Evolutionary conservation across 2,888 invertebrate species (phyloP).

Genomic region (Seira ritae): DNA sequence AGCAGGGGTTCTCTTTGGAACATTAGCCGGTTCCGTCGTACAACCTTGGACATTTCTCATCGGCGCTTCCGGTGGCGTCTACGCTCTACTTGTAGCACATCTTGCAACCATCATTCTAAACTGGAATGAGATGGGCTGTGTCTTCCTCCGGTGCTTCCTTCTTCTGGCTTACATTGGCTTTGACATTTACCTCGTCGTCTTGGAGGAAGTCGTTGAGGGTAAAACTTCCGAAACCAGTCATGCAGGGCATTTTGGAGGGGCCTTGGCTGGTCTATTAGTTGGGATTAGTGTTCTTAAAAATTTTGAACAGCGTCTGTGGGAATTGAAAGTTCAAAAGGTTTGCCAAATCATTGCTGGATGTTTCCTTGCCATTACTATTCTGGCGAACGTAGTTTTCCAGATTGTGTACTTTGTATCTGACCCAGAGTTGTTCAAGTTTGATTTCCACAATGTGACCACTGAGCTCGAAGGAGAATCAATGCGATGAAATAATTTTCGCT

Average conservation of each 20-base stretch:
- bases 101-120: constrained; percentile 86
- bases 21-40: constrained; percentile 85
- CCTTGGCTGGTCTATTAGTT: constrained; percentile 41
- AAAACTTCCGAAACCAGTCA: constrained; percentile 35
- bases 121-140: constrained; percentile 57
- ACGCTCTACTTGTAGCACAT: constrained; percentile 90
- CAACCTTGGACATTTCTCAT: constrained; percentile 86
- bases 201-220: constrained; percentile 35
- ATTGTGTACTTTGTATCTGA: constrained; percentile 30
- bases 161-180: constrained; percentile 40
- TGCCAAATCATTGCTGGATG: constrained; percentile 29
- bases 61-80: constrained; percentile 94
- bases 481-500: no score
- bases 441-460: no score
- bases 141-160: constrained; percentile 43
- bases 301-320: constrained; percentile 45
- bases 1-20: constrained; percentile 73
- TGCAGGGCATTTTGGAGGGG: constrained; percentile 51
- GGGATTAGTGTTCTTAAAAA: constrained; percentile 44
- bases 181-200: constrained; percentile 32
- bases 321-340: constrained; percentile 35
- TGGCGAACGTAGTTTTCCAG: constrained; percentile 45
- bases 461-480: no score
- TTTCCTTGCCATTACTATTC: constrained; percentile 12
- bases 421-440: background rate